Percentiles rank a stretch among this genome's conserved stretches.
phyloP scores from a whole-genome alignment of 2,113 vertebrate species.

The Poicephalus gulielmi region DNA sequence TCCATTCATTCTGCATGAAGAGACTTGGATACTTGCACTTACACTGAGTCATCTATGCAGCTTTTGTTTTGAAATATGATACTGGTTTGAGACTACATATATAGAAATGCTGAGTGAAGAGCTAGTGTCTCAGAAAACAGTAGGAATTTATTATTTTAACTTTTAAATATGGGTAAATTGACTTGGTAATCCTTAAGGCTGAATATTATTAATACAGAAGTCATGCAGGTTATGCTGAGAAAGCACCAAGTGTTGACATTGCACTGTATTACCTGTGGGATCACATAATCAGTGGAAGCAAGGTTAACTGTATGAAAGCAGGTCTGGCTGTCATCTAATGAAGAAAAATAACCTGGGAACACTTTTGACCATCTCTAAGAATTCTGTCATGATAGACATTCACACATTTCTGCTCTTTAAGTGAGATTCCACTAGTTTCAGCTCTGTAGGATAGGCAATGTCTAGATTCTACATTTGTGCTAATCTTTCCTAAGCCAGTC shows the following conservation, averaged over 20 bases:
- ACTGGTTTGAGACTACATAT: background rate
- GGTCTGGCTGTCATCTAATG: background rate
- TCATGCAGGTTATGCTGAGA: background rate
- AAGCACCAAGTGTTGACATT: background rate
- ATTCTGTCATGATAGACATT: background rate
- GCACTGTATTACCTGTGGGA: background rate
- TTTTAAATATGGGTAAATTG: background rate
- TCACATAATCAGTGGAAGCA: background rate
- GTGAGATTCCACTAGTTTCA: background rate
- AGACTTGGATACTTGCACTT: background rate
- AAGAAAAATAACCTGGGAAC: background rate
- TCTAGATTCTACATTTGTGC: background rate
- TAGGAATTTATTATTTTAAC: background rate
- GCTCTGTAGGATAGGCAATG: background rate
- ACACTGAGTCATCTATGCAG: fast-evolving
- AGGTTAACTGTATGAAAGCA: background rate
- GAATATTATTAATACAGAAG: background rate
- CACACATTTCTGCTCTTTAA: background rate
- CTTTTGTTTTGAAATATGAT: background rate
- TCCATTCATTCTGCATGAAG: background rate
- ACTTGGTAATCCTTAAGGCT: background rate
- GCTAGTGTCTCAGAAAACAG: background rate
- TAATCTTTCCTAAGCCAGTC: background rate
- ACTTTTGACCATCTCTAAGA: background rate
- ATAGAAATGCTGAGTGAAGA: background rate